phyloP scores from a whole-genome alignment of 2,888 invertebrate species.

The Harmothoe impar region DNA sequence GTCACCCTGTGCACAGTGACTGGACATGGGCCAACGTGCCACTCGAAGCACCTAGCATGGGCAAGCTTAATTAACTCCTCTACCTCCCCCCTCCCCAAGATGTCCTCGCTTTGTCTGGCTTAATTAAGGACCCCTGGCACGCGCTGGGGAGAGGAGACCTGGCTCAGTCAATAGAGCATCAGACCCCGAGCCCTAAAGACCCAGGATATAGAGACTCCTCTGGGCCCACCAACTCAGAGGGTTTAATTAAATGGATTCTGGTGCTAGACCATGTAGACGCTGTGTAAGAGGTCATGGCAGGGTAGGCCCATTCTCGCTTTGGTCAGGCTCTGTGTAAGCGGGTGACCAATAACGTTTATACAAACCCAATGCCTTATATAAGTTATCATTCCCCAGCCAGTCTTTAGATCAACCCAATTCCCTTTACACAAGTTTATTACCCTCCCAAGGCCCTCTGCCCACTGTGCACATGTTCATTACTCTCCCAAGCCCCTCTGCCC shows the following conservation, averaged over 20 bases:
- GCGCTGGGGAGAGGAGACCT: background rate
- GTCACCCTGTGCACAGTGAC: background rate
- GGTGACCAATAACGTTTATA: too few species aligned
- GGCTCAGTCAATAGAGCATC: background rate
- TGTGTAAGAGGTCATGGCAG: too few species aligned
- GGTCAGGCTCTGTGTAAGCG: too few species aligned
- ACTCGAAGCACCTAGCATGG: background rate
- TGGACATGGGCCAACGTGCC: background rate
- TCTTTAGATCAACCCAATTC: too few species aligned
- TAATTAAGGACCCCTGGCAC: constrained; percentile 6
- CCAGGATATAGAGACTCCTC: background rate
- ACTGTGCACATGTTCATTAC: too few species aligned
- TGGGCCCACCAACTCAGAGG: background rate
- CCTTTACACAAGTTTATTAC: too few species aligned
- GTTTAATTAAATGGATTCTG: constrained; percentile 4
- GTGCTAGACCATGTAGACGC: background rate
- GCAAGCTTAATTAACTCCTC: constrained; percentile 12
- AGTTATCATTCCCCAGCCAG: too few species aligned
- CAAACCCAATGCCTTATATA: too few species aligned
- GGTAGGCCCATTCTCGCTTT: too few species aligned
- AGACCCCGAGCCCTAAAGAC: background rate
- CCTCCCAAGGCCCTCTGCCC: too few species aligned
- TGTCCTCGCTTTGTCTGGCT: constrained; percentile 5
- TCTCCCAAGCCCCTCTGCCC: too few species aligned
- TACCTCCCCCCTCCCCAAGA: background rate